Percentiles rank a stretch among this genome's conserved stretches.
Conservation (phyloP, 2,888 invertebrate species). For the Ypsolopha sequella region DNA sequence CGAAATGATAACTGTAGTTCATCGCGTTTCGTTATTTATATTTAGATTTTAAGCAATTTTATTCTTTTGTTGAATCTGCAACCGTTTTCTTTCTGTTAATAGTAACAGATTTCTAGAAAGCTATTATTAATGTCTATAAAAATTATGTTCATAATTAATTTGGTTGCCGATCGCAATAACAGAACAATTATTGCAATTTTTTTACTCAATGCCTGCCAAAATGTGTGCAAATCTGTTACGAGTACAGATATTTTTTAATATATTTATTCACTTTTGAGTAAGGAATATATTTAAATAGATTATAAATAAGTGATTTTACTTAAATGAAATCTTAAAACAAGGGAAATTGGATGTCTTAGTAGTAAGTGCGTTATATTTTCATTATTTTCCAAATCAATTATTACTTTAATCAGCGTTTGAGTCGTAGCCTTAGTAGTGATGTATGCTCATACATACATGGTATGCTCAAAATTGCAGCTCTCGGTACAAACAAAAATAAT, state of each 20-base stretch:
- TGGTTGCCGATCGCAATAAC: neutral
- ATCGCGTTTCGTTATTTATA: no score
- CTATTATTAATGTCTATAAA: neutral
- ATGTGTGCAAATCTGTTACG: neutral
- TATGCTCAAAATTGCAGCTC: no score
- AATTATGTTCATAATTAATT: neutral
- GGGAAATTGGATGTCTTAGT: conserved; percentile 25
- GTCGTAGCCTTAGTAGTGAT: neutral
- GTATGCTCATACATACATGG: conserved; percentile 1
- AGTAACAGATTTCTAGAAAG: neutral
- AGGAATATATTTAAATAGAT: neutral
- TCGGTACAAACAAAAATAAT: no score
- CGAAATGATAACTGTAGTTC: no score
- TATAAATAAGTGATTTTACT: conserved; percentile 6
- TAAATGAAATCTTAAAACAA: conserved; percentile 28
- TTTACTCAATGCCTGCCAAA: conserved; percentile 1
- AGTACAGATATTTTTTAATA: neutral
- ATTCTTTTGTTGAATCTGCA: no score
- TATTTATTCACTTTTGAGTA: conserved; percentile 1
- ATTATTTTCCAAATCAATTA: conserved; percentile 16
- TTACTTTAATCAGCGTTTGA: conserved; percentile 4
- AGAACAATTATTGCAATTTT: neutral
- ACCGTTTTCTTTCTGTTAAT: neutral
- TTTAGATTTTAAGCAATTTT: no score
- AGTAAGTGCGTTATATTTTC: conserved; percentile 20